Evolutionary conservation across 2,797 vertebrate species (phyloP), one percentile per base, ranked within the genome.

Genomic region (Ptychobarbus kaznakovi): DNA sequence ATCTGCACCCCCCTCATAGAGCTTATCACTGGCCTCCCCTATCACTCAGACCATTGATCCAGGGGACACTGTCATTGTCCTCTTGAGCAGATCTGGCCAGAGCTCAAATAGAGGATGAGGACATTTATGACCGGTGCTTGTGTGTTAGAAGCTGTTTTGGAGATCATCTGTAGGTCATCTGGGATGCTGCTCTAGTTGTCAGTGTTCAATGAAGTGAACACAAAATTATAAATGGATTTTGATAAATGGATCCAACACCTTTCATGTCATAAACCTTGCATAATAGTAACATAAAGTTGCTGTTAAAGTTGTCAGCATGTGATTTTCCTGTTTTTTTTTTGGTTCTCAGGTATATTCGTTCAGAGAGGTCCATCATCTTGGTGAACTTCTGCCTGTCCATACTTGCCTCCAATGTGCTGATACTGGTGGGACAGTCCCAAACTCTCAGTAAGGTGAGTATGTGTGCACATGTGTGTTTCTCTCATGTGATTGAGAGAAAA

Each of bases 341-440:
- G 3, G 25, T 76, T 0, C 78, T 35, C 88, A 99, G 98, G 94
- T 99, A 99, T 86, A 99, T 99, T 89, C 97, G 97, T 49, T 99
- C 98, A 0, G 98, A 99, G 92, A 97, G 98, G 90, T 99, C 98
- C 89, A 99, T 99, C 94, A 99, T 99, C 91, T 92, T 99, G 90
- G 96, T 99, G 93, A 99, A 99, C 89, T 99, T 99, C 90, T 99
- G 98, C 84, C 91, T 99, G 92, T 99, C 98, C 91, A 99, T 99
- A 93, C 92, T 99, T 95, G 97, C 98, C 83, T 99, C 98, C 92
- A 99, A 99, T 83, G 90, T 99, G 92, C 94, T 99, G 91, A 99
- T 99, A 94, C 94, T 99, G 61, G 97, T 99, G 90, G 98, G 98
- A 93, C 98, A 99, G 93, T 98, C 98, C 80, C 97, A 99, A 94